Evolutionary conservation across 1,140 invertebrate species (phyloP).

Genomic region (Drosophila leontia): DNA sequence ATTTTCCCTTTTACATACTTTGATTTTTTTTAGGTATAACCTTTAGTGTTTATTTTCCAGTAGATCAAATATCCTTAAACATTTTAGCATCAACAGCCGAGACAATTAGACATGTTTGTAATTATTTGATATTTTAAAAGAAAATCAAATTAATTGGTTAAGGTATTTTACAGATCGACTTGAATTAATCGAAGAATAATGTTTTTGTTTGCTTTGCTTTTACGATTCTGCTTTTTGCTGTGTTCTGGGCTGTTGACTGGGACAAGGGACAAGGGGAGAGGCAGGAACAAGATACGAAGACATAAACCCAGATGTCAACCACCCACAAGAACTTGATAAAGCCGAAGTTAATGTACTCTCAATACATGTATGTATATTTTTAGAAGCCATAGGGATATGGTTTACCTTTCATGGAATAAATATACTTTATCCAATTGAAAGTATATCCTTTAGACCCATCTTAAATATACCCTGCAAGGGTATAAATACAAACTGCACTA

Average conservation of each 20-base stretch:
- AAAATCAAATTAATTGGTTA: neutral
- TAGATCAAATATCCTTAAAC: too few relatives aligned
- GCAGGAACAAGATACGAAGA: neutral
- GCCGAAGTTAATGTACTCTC: neutral
- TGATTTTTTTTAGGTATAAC: neutral
- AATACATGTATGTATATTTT: neutral
- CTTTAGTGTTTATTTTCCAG: neutral
- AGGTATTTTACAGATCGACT: neutral
- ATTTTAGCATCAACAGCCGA: neutral
- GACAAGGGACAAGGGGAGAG: neutral
- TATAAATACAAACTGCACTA: neutral
- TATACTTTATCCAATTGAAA: neutral
- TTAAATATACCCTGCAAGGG: neutral
- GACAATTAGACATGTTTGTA: neutral
- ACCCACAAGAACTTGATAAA: neutral
- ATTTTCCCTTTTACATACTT: too few relatives aligned
- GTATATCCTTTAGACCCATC: neutral
- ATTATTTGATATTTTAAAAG: neutral
- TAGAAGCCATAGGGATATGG: neutral
- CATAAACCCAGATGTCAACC: neutral
- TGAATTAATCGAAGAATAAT: neutral
- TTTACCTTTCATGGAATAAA: neutral
- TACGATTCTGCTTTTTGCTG: constrained; percentile 2
- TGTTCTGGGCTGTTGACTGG: constrained; percentile 5
- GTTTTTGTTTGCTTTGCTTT: neutral